Evolutionary conservation across 2,888 invertebrate genomes (phyloP), one percentile per base, ranked within the genome.

Genomic region (Marasmarcha lunaedactyla): DNA sequence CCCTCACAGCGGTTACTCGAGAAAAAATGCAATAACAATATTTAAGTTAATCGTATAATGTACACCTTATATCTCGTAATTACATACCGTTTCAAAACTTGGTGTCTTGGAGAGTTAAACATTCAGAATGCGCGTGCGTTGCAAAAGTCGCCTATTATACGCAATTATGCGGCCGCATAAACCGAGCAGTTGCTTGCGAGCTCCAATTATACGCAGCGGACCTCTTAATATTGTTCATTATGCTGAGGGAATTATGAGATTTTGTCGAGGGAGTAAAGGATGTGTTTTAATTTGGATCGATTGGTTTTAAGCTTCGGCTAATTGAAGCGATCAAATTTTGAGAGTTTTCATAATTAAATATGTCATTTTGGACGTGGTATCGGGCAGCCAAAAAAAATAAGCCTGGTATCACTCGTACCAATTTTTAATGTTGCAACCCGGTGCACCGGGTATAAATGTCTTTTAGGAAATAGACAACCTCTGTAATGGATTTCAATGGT

Each of bases 211-310:
- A 69, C 68, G 71, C 71, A 70, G 67, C 65, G 61, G 64, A 52
- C 55, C 65, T 70, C 70, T 76, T 73, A 77, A 76, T 77, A 74
- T 77, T 71, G 67, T 77, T 73, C 71, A 78, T 79, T 73, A 74
- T 67, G 62, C 56, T 66, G 66, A 71, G 71, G 68, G 74, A 79
- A 74, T 66, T 66, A 65, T 68, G 65, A 70, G 65, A 69, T 71
- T 74, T 71, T 67, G 3, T n/a, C n/a, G n/a, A n/a, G n/a, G n/a
- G n/a, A n/a, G n/a, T n/a, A n/a, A n/a, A n/a, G n/a, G n/a, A n/a
- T n/a, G n/a, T n/a, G n/a, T n/a, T n/a, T n/a, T n/a, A n/a, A n/a
- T n/a, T n/a, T n/a, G n/a, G n/a, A n/a, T n/a, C n/a, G n/a, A n/a
- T n/a, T n/a, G n/a, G n/a, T n/a, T n/a, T n/a, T n/a, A n/a, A n/a